A percentile compares a stretch with the other conserved stretches of the same genome.
Evolutionary conservation across 2,113 vertebrate species (phyloP).

Genomic region (Paracanthobrama guichenoti): DNA sequence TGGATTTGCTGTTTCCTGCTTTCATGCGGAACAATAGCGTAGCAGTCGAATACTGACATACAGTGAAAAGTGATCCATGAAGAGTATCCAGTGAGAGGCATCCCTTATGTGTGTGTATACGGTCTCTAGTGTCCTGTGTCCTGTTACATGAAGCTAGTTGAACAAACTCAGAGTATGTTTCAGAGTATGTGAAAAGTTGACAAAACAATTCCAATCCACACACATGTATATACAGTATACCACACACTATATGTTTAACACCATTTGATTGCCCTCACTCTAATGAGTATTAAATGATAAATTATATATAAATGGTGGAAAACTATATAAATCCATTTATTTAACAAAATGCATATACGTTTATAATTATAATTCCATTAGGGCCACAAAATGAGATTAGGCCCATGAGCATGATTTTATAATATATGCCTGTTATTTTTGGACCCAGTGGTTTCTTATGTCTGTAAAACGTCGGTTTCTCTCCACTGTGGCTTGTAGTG

Average conservation of each 20-base stretch:
- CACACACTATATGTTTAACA: too few relatives aligned
- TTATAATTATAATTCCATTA: neutral
- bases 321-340: neutral
- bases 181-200: too few relatives aligned
- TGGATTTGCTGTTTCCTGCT: neutral
- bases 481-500: slow-evolving; percentile 3
- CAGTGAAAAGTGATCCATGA: too few relatives aligned
- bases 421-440: neutral
- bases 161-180: too few relatives aligned
- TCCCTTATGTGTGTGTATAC: neutral
- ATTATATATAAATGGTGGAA: too few relatives aligned
- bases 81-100: neutral
- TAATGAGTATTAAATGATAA: too few relatives aligned
- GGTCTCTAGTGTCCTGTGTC: neutral
- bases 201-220: too few relatives aligned
- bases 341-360: neutral
- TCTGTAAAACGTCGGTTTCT: slow-evolving; percentile 23
- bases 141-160: too few relatives aligned
- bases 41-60: too few relatives aligned
- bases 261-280: too few relatives aligned
- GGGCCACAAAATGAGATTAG: neutral
- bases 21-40: too few relatives aligned
- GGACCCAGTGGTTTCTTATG: slow-evolving; percentile 4
- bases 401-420: neutral
- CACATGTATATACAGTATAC: too few relatives aligned